phyloP scores from a whole-genome alignment of 1,140 invertebrate genomes.

The Galleria mellonella region DNA sequence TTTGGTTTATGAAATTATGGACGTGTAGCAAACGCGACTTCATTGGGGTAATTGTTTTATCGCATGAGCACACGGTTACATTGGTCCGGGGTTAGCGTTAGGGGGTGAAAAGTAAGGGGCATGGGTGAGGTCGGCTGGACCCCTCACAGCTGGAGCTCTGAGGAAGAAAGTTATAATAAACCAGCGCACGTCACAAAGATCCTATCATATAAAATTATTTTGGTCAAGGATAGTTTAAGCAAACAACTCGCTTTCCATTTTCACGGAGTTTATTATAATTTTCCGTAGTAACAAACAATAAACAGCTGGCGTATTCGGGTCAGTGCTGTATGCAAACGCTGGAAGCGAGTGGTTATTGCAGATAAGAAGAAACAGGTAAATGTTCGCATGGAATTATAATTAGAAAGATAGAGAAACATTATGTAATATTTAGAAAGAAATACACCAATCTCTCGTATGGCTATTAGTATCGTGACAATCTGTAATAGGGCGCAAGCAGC shows the following conservation, averaged over 20 bases:
- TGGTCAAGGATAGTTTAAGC: conserved; percentile 58
- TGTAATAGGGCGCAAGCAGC: conserved; percentile 32
- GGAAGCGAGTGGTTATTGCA: too few relatives aligned
- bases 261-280: conserved; percentile 12
- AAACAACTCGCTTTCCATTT: conserved; percentile 28
- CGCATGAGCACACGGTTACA: conserved; percentile 49
- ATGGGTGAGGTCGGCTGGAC: conserved; percentile 5
- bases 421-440: too few relatives aligned
- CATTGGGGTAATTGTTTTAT: conserved; percentile 67
- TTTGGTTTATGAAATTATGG: conserved; percentile 38
- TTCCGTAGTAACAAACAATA: conserved; percentile 16
- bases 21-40: conserved; percentile 37
- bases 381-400: too few relatives aligned
- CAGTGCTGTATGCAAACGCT: too few relatives aligned
- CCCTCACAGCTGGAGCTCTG: conserved; percentile 53
- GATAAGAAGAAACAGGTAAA: too few relatives aligned
- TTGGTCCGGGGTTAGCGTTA: conserved; percentile 23
- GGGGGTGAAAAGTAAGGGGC: conserved; percentile 9
- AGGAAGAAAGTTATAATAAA: conserved; percentile 55
- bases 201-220: conserved; percentile 56
- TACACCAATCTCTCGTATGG: conserved; percentile 18
- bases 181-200: conserved; percentile 47
- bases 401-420: too few relatives aligned
- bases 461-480: conserved; percentile 38
- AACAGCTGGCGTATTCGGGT: too few relatives aligned